Percentiles rank a stretch among this genome's conserved stretches.
Evolutionary conservation across 2,113 vertebrate genomes (phyloP).

Genomic region (Hippocampus zosterae): DNA sequence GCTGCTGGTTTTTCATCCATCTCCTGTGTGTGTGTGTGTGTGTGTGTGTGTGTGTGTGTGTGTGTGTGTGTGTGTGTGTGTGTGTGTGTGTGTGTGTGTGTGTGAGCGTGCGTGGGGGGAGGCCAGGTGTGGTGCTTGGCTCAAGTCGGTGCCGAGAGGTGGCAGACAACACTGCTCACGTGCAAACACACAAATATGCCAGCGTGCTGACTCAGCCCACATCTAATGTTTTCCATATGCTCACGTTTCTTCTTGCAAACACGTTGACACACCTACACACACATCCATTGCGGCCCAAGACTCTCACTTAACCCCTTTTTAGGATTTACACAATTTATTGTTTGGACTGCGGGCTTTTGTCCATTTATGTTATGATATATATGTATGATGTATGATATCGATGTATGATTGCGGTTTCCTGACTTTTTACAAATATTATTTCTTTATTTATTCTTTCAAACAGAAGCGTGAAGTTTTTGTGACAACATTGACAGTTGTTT

Average conservation of each 20-base stretch:
- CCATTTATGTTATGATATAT: conserved; percentile 11
- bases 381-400: too few species aligned
- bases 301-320: conserved; percentile 17
- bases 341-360: conserved; percentile 18
- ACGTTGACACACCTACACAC: conserved; percentile 33
- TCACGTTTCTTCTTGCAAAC: conserved; percentile 56
- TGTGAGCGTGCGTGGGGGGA: conserved; percentile 1
- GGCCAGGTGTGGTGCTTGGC: conserved; percentile 17
- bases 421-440: too few species aligned
- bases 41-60: conserved; percentile 11
- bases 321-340: conserved; percentile 29
- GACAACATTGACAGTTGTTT: too few species aligned
- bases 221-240: conserved; percentile 70
- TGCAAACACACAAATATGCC: conserved; percentile 42
- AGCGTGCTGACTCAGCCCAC: conserved; percentile 56
- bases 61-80: not conserved
- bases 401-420: too few species aligned
- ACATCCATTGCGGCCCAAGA: conserved; percentile 12
- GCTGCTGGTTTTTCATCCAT: conserved; percentile 18
- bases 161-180: conserved; percentile 34
- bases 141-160: conserved; percentile 39
- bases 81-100: not conserved
- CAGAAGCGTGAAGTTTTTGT: too few species aligned
- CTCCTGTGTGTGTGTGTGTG: conserved; percentile 8
- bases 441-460: too few species aligned